Percentiles rank a stretch among this genome's conserved stretches.
These are phyloP conservation scores for Florisuga fusca DNA, from an alignment of 2,797 vertebrate species.

Conservation along the genomic window DNA sequence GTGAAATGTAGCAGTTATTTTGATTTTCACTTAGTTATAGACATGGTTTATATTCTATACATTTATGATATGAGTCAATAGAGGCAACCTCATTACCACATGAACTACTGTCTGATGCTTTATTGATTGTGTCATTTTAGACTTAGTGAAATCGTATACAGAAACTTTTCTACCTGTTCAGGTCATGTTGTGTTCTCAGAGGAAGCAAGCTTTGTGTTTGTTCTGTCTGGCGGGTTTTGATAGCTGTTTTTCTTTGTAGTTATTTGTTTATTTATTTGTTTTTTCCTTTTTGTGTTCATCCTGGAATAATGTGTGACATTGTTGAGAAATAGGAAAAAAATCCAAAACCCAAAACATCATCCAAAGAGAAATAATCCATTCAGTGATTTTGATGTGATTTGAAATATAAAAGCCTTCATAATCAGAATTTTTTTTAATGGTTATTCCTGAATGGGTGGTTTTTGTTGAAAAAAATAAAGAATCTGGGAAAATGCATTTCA, in stretches of 20 bases:
- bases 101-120: not conserved
- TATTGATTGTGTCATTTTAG: not conserved
- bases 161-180: not conserved
- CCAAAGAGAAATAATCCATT: not conserved
- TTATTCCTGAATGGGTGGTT: not conserved
- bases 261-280: not conserved
- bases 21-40: not conserved
- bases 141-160: not conserved
- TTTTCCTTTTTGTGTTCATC: not conserved
- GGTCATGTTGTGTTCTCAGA: not conserved
- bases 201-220: not conserved
- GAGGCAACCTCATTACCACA: not conserved
- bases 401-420: not conserved
- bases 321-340: not conserved
- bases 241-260: too few species aligned
- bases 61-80: not conserved
- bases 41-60: not conserved
- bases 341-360: not conserved
- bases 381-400: not conserved
- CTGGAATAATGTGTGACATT: not conserved
- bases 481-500: not conserved
- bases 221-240: not conserved
- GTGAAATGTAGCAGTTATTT: not conserved
- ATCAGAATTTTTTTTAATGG: not conserved
- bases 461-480: not conserved